Percentiles rank a stretch among this genome's conserved stretches.
These are phyloP conservation scores for Microctonus brassicae DNA, from an alignment of 2,888 invertebrate species.

Conservation along the genomic window DNA sequence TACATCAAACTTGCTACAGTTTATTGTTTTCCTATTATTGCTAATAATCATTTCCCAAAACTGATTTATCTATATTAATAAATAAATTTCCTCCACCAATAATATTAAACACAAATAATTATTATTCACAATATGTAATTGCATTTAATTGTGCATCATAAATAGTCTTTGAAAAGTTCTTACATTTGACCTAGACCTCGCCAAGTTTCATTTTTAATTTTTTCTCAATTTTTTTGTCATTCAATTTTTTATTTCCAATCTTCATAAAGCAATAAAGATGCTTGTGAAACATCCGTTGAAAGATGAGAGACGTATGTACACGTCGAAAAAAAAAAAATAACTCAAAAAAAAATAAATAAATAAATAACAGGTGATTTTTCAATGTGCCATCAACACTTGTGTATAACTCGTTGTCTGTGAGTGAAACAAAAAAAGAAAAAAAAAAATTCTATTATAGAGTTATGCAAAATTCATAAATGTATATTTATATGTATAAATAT, in stretches of 20 bases:
- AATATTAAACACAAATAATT: slow-evolving; percentile 18
- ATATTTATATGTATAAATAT: too few relatives aligned
- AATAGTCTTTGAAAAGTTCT: slow-evolving; percentile 5
- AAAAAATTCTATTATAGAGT: not conserved
- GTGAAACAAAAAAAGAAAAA: not conserved
- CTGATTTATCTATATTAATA: too few relatives aligned
- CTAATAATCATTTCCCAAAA: too few relatives aligned
- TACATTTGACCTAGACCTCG: slow-evolving; percentile 32
- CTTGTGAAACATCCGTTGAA: not conserved
- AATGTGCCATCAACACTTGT: not conserved
- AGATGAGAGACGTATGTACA: not conserved
- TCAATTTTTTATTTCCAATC: not conserved
- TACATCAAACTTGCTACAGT: too few relatives aligned
- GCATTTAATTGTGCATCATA: slow-evolving; percentile 16
- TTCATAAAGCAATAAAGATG: not conserved
- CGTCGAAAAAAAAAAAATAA: slow-evolving; percentile 5
- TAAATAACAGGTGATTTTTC: not conserved
- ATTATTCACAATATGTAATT: slow-evolving; percentile 27
- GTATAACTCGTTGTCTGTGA: not conserved
- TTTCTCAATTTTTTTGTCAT: not conserved
- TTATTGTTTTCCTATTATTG: too few relatives aligned
- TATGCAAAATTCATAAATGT: not conserved
- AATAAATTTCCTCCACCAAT: not conserved
- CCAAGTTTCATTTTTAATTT: not conserved
- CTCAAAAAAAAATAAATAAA: slow-evolving; percentile 12